A percentile compares a stretch with the other conserved stretches of the same genome.
Conservation (phyloP, 2,797 vertebrate species). For the Phrynocephalus guinanensis region DNA sequence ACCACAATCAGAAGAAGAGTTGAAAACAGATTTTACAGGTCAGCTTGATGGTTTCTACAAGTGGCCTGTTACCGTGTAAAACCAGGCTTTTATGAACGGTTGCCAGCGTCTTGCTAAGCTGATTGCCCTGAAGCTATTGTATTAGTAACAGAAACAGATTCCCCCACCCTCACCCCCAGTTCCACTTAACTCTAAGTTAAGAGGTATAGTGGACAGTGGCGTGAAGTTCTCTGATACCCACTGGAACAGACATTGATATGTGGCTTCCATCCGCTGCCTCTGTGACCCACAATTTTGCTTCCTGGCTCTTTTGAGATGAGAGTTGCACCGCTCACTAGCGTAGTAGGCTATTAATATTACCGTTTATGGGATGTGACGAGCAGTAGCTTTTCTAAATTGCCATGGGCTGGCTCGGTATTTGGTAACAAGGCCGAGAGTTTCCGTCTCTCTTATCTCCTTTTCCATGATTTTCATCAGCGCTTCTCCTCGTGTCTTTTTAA, state of each 20-base stretch:
- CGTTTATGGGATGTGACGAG: neutral
- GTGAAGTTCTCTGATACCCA: neutral
- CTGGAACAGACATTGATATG: neutral
- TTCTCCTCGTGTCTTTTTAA: neutral
- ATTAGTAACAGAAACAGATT: neutral
- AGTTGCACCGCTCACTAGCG: no score
- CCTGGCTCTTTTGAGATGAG: no score
- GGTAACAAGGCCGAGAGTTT: neutral
- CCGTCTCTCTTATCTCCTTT: neutral
- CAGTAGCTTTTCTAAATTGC: neutral
- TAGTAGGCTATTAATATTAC: no score
- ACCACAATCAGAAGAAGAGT: slow-evolving; percentile 92
- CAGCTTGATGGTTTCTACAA: slow-evolving; percentile 39
- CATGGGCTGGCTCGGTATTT: neutral
- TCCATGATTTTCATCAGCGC: no score
- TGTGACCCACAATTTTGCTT: neutral
- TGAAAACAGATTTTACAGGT: slow-evolving; percentile 98
- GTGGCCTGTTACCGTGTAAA: neutral
- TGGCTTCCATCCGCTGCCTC: slow-evolving; percentile 1
- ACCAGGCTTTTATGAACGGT: neutral
- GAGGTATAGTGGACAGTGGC: fast-evolving
- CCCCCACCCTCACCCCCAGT: neutral
- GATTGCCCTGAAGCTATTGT: neutral
- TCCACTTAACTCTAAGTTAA: neutral
- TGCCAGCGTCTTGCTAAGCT: neutral